phyloP scores from a whole-genome alignment of 1,140 invertebrate genomes.

The Ericerus pela region DNA sequence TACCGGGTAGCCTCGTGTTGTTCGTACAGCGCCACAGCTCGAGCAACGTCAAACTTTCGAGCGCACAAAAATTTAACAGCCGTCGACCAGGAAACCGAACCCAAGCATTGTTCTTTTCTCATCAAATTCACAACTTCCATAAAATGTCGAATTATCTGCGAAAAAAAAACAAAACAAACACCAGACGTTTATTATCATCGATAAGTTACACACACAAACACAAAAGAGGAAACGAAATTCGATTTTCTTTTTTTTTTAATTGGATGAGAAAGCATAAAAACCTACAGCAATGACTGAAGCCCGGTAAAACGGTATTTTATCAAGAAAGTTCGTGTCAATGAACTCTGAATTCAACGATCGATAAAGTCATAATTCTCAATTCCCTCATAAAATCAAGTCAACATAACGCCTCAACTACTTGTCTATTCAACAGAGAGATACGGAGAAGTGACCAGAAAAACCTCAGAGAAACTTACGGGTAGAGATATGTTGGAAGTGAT shows the following conservation, averaged over 20 bases:
- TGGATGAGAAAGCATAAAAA: neutral
- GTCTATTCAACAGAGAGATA: no score
- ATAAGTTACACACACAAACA: neutral
- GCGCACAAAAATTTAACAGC: slow-evolving; percentile 92
- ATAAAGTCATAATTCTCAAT: no score
- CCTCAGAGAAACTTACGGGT: no score
- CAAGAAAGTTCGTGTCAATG: no score
- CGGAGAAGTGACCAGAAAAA: no score
- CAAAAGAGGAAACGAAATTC: neutral
- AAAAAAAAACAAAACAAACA: slow-evolving; percentile 21
- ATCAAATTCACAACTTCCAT: slow-evolving; percentile 54
- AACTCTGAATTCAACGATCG: no score
- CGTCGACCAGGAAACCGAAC: slow-evolving; percentile 54
- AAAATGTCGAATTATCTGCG: slow-evolving; percentile 62
- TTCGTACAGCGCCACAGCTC: slow-evolving; percentile 74
- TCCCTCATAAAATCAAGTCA: no score
- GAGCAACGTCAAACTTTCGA: slow-evolving; percentile 80
- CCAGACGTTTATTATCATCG: neutral
- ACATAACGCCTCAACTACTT: no score
- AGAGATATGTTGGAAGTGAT: no score
- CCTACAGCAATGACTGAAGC: neutral
- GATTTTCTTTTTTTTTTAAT: neutral
- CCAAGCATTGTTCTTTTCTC: slow-evolving; percentile 39
- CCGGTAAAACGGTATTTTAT: neutral
- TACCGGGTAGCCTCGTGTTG: slow-evolving; percentile 78